Percentiles rank a stretch among this genome's conserved stretches.
Conservation (phyloP, 2,113 vertebrate species). For the Oryzias celebensis region DNA sequence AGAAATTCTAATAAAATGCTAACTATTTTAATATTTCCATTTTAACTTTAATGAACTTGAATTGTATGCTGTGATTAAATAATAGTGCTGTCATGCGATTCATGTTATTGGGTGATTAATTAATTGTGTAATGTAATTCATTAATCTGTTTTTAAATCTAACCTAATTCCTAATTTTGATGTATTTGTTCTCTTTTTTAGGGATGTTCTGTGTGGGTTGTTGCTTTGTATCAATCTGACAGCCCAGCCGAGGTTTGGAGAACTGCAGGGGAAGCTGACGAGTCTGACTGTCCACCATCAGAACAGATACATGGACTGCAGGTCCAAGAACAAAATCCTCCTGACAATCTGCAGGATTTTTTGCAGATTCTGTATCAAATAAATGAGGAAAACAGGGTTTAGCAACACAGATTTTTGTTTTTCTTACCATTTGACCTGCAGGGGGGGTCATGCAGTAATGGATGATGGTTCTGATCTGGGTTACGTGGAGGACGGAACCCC, state of each 20-base stretch:
- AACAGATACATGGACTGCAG: conserved; percentile 95
- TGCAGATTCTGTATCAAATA: background rate
- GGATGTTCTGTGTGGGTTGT: conserved; percentile 93
- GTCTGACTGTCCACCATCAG: conserved; percentile 92
- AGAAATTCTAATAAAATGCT: too few relatives aligned
- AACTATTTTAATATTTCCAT: too few relatives aligned
- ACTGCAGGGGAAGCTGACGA: conserved; percentile 86
- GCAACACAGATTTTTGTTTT: background rate
- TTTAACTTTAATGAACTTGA: too few relatives aligned
- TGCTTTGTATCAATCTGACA: conserved; percentile 91
- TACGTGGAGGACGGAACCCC: conserved; percentile 95
- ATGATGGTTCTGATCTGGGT: conserved; percentile 90
- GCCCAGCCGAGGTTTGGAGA: conserved; percentile 85
- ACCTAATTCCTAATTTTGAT: too few relatives aligned
- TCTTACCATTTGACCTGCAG: conserved; percentile 57
- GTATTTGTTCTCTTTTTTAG: conserved; percentile 59
- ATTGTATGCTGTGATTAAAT: too few relatives aligned
- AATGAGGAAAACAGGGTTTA: background rate
- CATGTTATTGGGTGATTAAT: too few relatives aligned
- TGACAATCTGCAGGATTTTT: background rate
- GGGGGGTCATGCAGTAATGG: conserved; percentile 89
- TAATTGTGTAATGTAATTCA: too few relatives aligned
- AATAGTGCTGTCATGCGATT: too few relatives aligned
- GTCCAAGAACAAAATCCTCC: conserved; percentile 67
- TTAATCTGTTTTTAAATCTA: too few relatives aligned